phyloP scores from a whole-genome alignment of 2,888 invertebrate species.

The Perizoma affinitatum region DNA sequence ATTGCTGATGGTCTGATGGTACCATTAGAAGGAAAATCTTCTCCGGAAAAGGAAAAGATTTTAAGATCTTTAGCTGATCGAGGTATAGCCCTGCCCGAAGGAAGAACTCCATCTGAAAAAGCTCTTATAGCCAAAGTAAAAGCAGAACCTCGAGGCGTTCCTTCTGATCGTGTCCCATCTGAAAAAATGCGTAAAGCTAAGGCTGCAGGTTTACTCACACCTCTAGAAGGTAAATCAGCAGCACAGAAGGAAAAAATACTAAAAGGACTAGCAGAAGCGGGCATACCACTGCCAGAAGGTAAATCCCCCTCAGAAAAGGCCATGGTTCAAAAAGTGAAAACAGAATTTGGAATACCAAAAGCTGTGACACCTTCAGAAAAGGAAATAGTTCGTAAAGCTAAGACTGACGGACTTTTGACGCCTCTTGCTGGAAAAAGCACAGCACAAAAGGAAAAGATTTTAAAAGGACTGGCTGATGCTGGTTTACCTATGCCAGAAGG shows the following conservation, averaged over 20 bases:
- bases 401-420: constrained; percentile 36
- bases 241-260: constrained; percentile 49
- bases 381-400: constrained; percentile 27
- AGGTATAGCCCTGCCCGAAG: constrained; percentile 43
- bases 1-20: constrained; percentile 36
- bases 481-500: constrained; percentile 42
- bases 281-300: constrained; percentile 39
- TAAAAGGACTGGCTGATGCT: constrained; percentile 31
- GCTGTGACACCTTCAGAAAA: constrained; percentile 33
- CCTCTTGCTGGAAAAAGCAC: constrained; percentile 42
- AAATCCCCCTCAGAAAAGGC: constrained; percentile 36
- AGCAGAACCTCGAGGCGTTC: constrained; percentile 15
- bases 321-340: constrained; percentile 40
- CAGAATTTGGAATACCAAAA: constrained; percentile 46
- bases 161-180: constrained; percentile 6
- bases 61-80: constrained; percentile 34
- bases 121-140: constrained; percentile 36
- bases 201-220: constrained; percentile 34
- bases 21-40: constrained; percentile 44
- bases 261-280: constrained; percentile 38
- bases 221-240: constrained; percentile 47
- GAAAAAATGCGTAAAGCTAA: constrained; percentile 35
- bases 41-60: constrained; percentile 43
- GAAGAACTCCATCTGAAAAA: constrained; percentile 44
- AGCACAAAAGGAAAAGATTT: constrained; percentile 38